A percentile compares a stretch with the other conserved stretches of the same genome.
Evolutionary conservation across 2,113 vertebrate genomes (phyloP).

Genomic region (Chamaea fasciata): DNA sequence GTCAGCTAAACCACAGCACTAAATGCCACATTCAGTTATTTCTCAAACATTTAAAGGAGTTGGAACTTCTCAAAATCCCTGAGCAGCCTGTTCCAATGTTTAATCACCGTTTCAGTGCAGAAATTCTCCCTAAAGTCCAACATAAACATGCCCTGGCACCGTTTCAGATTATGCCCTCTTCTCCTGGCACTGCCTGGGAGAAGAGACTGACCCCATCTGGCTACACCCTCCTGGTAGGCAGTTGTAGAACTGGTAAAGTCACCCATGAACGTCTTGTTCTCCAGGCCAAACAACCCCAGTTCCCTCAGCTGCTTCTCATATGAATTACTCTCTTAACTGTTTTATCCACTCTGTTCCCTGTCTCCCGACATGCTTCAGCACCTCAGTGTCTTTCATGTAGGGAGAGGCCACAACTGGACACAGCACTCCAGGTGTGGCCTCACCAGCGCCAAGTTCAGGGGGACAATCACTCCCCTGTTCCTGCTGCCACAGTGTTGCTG

Average conservation of each 20-base stretch:
- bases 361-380: fast-evolving
- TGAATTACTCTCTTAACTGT: not conserved
- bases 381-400: not conserved
- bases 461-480: not conserved
- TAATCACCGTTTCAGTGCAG: not conserved
- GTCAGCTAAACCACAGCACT: not conserved
- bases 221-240: not conserved
- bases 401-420: not conserved
- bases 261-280: not conserved
- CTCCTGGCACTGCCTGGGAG: not conserved
- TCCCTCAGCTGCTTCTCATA: not conserved
- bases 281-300: not conserved
- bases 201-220: not conserved
- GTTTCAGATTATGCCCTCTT: not conserved
- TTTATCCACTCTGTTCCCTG: not conserved
- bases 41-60: not conserved
- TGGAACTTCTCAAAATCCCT: not conserved
- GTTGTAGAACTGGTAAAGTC: not conserved
- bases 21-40: not conserved
- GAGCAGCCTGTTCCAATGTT: not conserved
- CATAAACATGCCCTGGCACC: not conserved
- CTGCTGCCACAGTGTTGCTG: not conserved
- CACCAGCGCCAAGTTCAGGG: too few relatives aligned
- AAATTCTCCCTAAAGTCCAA: not conserved
- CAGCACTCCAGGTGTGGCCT: not conserved